These are phyloP conservation scores for Telmatochromis sp. DNA, from an alignment of 2,113 vertebrate genomes.

Conservation along the genomic window DNA sequence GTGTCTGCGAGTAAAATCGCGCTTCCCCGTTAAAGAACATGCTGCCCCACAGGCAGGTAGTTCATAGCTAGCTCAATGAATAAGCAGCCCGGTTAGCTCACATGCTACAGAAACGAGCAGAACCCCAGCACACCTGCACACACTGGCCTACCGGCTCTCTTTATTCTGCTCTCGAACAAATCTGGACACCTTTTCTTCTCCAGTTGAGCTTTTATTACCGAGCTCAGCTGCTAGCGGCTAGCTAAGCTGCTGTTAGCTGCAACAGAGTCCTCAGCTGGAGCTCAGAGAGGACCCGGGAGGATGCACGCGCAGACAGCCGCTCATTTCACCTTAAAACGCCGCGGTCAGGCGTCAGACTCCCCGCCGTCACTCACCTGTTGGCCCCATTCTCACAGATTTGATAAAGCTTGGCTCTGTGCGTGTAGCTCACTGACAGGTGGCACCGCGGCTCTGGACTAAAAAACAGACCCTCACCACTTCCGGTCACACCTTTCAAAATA, in stretches of 20 bases:
- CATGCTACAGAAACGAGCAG: background rate
- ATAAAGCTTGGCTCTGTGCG: background rate
- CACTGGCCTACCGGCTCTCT: background rate
- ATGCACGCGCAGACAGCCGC: background rate
- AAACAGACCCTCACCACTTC: background rate
- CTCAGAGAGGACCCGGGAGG: background rate
- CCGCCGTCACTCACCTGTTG: conserved; percentile 44
- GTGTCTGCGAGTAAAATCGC: background rate
- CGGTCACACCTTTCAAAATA: background rate
- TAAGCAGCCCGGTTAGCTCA: background rate
- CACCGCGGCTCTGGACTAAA: background rate
- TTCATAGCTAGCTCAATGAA: background rate
- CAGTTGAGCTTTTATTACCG: background rate
- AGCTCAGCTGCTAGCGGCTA: background rate
- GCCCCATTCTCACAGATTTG: conserved; percentile 42
- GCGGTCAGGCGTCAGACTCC: background rate
- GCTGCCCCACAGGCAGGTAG: background rate
- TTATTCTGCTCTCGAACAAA: background rate
- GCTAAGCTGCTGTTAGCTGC: background rate
- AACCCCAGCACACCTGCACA: background rate
- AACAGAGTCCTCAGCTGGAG: background rate
- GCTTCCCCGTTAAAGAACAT: background rate
- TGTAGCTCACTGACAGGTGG: background rate
- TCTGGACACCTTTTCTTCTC: no score
- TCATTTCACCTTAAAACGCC: background rate